Evolutionary conservation across 1,140 invertebrate genomes (phyloP).

Genomic region (Drosophila prosaltans): DNA sequence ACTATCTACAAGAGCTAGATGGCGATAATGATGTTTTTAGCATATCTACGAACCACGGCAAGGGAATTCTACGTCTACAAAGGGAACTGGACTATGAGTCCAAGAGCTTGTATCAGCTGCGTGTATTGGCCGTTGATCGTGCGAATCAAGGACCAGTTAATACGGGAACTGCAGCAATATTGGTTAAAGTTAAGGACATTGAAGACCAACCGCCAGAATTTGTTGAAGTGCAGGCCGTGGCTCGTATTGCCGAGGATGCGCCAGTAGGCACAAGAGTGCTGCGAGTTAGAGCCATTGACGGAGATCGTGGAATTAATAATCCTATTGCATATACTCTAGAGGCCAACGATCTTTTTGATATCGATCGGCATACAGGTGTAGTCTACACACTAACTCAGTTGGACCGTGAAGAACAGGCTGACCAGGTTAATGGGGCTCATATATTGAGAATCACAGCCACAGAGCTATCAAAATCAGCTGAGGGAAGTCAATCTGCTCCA

Average conservation of each 20-base stretch:
- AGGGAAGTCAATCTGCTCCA: conserved; percentile 85
- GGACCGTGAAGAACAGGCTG: conserved; percentile 92
- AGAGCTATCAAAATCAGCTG: conserved; percentile 88
- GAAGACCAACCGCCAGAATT: conserved; percentile 96
- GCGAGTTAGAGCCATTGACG: conserved; percentile 95
- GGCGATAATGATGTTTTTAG: conserved; percentile 91
- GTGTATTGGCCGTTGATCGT: conserved; percentile 92
- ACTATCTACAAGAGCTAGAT: conserved; percentile 90
- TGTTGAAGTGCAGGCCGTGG: conserved; percentile 92
- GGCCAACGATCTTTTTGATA: conserved; percentile 88
- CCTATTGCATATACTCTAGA: conserved; percentile 92
- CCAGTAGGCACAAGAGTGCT: conserved; percentile 91
- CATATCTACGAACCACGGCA: conserved; percentile 92
- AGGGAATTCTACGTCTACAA: conserved; percentile 92
- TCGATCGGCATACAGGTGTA: conserved; percentile 91
- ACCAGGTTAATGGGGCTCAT: conserved; percentile 92
- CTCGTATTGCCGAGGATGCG: conserved; percentile 93
- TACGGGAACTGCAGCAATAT: conserved; percentile 93
- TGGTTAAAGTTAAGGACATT: conserved; percentile 94
- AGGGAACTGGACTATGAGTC: conserved; percentile 93
- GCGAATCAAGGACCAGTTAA: conserved; percentile 89
- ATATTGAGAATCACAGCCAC: conserved; percentile 92
- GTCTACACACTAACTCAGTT: conserved; percentile 90
- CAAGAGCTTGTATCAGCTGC: conserved; percentile 93
- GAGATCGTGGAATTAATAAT: conserved; percentile 96